These are phyloP conservation scores for Struthidea cinerea DNA, from an alignment of 2,113 vertebrate genomes.

Conservation along the genomic window DNA sequence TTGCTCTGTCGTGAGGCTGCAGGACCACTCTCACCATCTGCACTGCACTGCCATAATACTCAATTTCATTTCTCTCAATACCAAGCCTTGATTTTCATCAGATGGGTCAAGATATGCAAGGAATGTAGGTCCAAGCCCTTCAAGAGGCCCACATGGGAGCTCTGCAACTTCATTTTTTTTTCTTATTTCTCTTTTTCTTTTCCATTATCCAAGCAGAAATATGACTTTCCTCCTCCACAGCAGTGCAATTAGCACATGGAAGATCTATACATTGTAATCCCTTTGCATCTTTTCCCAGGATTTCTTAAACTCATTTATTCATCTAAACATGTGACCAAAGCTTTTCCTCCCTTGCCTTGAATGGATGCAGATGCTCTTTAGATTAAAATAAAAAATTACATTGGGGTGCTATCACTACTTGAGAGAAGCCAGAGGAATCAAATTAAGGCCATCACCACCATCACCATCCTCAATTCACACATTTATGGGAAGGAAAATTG, in stretches of 20 bases:
- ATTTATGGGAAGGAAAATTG: constrained; percentile 33
- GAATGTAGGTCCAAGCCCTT: neutral
- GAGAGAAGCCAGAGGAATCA: constrained; percentile 51
- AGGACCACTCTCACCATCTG: neutral
- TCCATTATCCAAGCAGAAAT: neutral
- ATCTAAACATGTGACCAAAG: neutral
- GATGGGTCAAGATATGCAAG: neutral
- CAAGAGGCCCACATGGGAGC: neutral
- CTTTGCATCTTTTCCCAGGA: neutral
- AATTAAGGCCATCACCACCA: neutral
- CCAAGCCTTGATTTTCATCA: neutral
- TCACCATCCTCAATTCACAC: neutral
- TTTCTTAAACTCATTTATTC: constrained; percentile 8
- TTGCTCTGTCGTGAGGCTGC: neutral
- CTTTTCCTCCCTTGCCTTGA: neutral
- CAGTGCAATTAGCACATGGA: neutral
- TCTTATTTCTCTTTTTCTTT: neutral
- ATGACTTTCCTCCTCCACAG: neutral
- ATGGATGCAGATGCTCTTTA: neutral
- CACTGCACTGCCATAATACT: neutral
- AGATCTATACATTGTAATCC: neutral
- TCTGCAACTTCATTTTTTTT: neutral
- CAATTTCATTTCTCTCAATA: neutral
- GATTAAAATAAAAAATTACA: constrained; percentile 26
- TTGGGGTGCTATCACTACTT: constrained; percentile 34